Evolutionary conservation across 2,113 vertebrate species (phyloP).

Genomic region (Calypte anna): DNA sequence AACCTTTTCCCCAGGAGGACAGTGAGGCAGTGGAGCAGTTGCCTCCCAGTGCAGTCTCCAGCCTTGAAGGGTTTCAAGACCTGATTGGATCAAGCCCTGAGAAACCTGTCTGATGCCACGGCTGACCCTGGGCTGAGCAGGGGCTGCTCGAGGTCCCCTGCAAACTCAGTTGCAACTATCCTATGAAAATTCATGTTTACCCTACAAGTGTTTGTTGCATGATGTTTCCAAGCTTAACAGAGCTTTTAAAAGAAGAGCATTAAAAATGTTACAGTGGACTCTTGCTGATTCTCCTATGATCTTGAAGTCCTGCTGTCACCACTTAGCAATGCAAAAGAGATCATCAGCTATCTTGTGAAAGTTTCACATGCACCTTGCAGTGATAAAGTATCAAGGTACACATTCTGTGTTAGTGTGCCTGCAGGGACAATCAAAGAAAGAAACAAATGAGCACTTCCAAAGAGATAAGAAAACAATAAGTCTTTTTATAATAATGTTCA

Average conservation of each 20-base stretch:
- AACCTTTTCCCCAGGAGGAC: fast-evolving
- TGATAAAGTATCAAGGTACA: not conserved
- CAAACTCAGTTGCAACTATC: not conserved
- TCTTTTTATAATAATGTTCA: not conserved
- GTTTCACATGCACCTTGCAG: not conserved
- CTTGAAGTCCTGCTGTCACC: not conserved
- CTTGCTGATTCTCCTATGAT: not conserved
- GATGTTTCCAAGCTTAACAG: not conserved
- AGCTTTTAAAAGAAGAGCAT: not conserved
- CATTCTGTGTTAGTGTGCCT: not conserved
- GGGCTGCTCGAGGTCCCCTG: not conserved
- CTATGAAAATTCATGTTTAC: not conserved
- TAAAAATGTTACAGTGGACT: not conserved
- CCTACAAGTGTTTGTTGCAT: not conserved
- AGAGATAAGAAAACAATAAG: not conserved
- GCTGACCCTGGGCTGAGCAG: not conserved
- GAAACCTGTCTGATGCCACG: not conserved
- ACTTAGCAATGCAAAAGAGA: not conserved
- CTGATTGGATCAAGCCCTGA: not conserved
- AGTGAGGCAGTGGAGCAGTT: not conserved
- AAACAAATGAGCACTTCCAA: not conserved
- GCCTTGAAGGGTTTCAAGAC: not conserved
- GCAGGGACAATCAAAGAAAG: not conserved
- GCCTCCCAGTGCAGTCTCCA: not conserved
- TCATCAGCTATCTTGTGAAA: not conserved